Percentiles rank a stretch among this genome's conserved stretches.
Evolutionary conservation across 1,140 invertebrate genomes (phyloP).

Genomic region (Scylla paramamosain): DNA sequence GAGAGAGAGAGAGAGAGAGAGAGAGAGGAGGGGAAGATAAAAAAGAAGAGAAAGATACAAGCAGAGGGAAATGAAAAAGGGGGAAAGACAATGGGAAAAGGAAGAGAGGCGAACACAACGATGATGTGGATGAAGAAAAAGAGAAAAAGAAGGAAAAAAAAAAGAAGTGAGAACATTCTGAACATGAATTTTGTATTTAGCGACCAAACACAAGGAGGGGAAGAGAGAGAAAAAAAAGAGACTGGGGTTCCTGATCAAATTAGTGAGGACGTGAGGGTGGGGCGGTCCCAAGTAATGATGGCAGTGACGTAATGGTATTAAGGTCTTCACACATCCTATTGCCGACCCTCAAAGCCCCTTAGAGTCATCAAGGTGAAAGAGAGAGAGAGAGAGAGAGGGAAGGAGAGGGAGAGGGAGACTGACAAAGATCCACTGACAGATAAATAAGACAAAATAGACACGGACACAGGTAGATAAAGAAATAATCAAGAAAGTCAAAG

Average conservation of each 20-base stretch:
- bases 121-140: no score
- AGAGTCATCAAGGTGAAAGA: background rate
- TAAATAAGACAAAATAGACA: no score
- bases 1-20: no score
- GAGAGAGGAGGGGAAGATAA: no score
- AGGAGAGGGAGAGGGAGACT: background rate
- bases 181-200: background rate
- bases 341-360: background rate
- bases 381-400: slow-evolving; percentile 19
- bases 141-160: background rate
- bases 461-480: no score
- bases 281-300: background rate
- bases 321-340: background rate
- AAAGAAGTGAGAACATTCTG: background rate
- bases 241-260: background rate
- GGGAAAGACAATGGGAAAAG: background rate
- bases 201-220: background rate
- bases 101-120: background rate
- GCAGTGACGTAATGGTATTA: background rate
- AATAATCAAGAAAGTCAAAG: no score
- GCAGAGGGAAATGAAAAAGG: background rate
- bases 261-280: background rate
- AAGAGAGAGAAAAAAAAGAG: background rate
- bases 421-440: background rate
- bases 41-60: background rate